Base-by-base conservation (phyloP, 2,888 invertebrate genomes). In the Troides oblongomaculatus region DNA sequence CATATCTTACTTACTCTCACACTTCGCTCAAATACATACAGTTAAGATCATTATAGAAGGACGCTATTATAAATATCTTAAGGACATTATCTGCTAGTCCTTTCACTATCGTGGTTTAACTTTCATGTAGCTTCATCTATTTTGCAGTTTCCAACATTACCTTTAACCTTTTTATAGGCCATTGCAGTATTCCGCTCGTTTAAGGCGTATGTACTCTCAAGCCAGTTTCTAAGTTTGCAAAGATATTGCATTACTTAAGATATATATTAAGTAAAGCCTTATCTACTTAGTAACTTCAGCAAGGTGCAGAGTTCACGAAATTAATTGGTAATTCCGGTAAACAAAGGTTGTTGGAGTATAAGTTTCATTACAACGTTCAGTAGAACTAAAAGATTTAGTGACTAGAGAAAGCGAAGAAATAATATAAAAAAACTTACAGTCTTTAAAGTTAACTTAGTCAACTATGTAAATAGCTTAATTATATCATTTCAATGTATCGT, bases 111-210 rank as follows among this genome's bases (percentile, higher is more conserved):
- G 59, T 56, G 64, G 56, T 58, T 66, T 65, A 67, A 70, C 71
- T 71, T 72, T 72, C 69, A 71, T 66, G 59, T 66, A 62, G 66
- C 56, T 23, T 60, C 61, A 50, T 69, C 66, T 66, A 59, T 14
- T 56, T 23, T 63, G 30, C 60, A 63, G 60, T 63, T 61, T 53
- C 30, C 53, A 62, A 46, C n/a, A 21, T 66, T 53, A 70, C 67
- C 67, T 70, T 70, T 67, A 64, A 64, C 67, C 67, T 70, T 64
- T 69, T 63, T 8, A 67, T 57, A 67, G 61, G 60, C 60, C 64
- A 64, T 50, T 68, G 66, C 53, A 39, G 59, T 70, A 60, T 56
- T 57, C 25, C 25, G 36, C 46, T 50, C 69, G 66, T 59, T 64
- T 66, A 53, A 66, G 62, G 62, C 68, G 3, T 30, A 30, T 30